Percentiles rank a stretch among this genome's conserved stretches.
These are phyloP conservation scores for Fabriciana adippe DNA, from an alignment of 2,888 invertebrate species.

Conservation along the genomic window DNA sequence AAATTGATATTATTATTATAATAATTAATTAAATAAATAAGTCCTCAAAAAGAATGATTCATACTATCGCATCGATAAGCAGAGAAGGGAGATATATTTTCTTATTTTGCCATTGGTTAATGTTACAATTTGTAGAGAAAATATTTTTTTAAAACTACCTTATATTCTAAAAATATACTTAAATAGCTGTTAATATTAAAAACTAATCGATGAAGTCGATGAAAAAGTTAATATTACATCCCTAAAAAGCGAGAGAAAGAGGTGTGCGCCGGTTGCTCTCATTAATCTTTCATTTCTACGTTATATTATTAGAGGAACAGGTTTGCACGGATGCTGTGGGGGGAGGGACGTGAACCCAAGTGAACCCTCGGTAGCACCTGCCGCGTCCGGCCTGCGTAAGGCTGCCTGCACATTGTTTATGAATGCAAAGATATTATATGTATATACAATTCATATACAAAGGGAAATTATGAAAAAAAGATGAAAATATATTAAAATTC, in stretches of 20 bases:
- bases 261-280: constrained; percentile 81
- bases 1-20: too few relatives aligned
- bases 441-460: not conserved
- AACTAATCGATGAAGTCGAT: not conserved
- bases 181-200: too few relatives aligned
- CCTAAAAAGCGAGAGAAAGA: constrained; percentile 71
- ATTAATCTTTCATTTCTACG: constrained; percentile 82
- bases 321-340: constrained; percentile 78
- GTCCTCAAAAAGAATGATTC: too few relatives aligned
- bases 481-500: too few relatives aligned
- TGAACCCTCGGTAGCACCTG: constrained; percentile 81
- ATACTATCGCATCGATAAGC: too few relatives aligned
- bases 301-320: constrained; percentile 82
- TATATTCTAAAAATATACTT: too few relatives aligned
- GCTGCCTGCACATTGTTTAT: constrained; percentile 11
- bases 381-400: constrained; percentile 64
- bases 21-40: too few relatives aligned
- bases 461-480: too few relatives aligned
- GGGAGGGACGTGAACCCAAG: constrained; percentile 68
- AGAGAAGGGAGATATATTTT: too few relatives aligned
- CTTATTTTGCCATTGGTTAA: too few relatives aligned
- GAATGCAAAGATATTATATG: not conserved
- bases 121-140: too few relatives aligned
- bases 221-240: constrained; percentile 42
- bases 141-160: too few relatives aligned